Evolutionary conservation across 2,113 vertebrate species (phyloP), one percentile per base, ranked within the genome.

Genomic region (Zingel zingel): DNA sequence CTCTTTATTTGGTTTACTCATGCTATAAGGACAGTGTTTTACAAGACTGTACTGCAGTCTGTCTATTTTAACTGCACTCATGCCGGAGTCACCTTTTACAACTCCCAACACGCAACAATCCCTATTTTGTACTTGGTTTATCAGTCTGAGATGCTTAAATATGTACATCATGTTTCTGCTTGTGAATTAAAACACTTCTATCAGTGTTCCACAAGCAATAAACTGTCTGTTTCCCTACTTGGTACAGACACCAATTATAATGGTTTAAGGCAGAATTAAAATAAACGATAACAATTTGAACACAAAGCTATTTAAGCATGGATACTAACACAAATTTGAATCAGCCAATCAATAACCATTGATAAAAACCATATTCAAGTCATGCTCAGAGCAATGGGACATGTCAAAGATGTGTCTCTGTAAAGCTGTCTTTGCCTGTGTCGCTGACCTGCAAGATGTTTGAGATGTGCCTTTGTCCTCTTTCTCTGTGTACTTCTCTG

Each of bases 81-180:
- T 85, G 87, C 79, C 83, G 58, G 47, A 78, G 54, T 92, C 93
- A 91, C 93, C 90, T 90, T 88, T 89, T 92, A 80, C 89, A 88
- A 66, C 59, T 79, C 79, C 79, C 79, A 75, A 93, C 67, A 81
- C 84, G 87, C 82, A 87, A 67, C 80, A 56, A 67, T 73, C 54
- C 85, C 0, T 77, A 10, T 67, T 70, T 64, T 79, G 47, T 78
- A 74, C 48, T 83, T 74, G 51, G 23, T 82, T 72, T 77, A n/a
- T 91, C 72, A 76, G 84, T 82, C 85, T 91, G 93, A 93, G 88
- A 79, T 88, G 88, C 94, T 95, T 94, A 91, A 94, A 94, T 93
- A 92, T 93, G 82, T 58, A 50, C 30, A 72, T 21, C n/a, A 43
- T 63, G 65, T 68, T 50, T 82, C 53, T 80, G 57, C 81, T 83